A percentile compares a stretch with the other conserved stretches of the same genome.
phyloP scores from a whole-genome alignment of 2,888 invertebrate genomes.

The Atethmia centrago region DNA sequence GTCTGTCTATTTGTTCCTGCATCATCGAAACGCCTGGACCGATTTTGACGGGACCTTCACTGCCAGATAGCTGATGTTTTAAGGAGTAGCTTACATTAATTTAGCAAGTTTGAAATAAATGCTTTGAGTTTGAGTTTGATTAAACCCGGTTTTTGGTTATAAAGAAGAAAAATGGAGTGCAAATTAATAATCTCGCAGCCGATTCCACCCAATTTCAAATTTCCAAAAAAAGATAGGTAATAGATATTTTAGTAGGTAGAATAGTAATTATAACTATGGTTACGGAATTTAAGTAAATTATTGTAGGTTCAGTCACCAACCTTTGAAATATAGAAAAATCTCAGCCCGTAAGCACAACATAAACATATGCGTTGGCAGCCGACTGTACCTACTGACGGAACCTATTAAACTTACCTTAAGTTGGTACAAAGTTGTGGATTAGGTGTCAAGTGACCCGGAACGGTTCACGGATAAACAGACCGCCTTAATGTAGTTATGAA shows the following conservation, averaged over 20 bases:
- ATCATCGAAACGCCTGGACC: too few relatives aligned
- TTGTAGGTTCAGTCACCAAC: neutral
- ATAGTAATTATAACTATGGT: neutral
- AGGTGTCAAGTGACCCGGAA: slow-evolving; percentile 35
- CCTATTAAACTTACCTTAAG: slow-evolving; percentile 31
- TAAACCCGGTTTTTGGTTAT: neutral
- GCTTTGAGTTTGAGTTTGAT: too few relatives aligned
- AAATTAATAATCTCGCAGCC: neutral
- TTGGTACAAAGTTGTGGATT: slow-evolving; percentile 21
- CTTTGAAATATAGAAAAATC: neutral
- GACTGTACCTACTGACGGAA: slow-evolving; percentile 11
- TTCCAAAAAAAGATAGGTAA: neutral
- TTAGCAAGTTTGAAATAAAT: too few relatives aligned
- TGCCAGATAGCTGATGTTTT: too few relatives aligned
- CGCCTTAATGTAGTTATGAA: slow-evolving; percentile 20
- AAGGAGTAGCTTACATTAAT: too few relatives aligned
- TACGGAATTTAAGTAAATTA: neutral
- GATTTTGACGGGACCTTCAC: too few relatives aligned
- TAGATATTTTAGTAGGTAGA: neutral
- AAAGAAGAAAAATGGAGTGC: neutral
- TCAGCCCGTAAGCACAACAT: too few relatives aligned
- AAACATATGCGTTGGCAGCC: neutral
- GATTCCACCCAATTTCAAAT: neutral
- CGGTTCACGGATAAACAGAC: slow-evolving; percentile 16
- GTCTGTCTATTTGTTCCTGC: too few relatives aligned